A percentile compares a stretch with the other conserved stretches of the same genome.
Conservation (phyloP, 2,113 vertebrate species). For the Leptobrachium leishanense region DNA sequence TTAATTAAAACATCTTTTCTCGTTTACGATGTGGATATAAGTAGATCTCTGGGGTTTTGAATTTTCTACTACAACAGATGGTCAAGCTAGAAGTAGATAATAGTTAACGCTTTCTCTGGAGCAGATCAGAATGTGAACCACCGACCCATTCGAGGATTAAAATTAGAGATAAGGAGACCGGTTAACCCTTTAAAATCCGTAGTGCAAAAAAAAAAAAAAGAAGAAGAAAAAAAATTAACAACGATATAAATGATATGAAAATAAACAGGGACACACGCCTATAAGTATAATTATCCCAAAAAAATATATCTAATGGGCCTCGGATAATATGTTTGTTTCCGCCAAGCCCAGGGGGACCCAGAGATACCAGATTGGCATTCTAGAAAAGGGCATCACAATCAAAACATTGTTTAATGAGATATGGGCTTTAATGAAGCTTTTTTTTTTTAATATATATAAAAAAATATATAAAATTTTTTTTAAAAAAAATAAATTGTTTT, state of each 20-base stretch:
- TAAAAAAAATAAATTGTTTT: too few relatives aligned
- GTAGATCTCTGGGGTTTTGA: conserved; percentile 90
- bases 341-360: neutral
- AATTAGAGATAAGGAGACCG: conserved; percentile 81
- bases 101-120: conserved; percentile 87
- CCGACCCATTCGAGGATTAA: conserved; percentile 84
- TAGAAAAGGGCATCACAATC: neutral
- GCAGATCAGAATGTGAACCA: conserved; percentile 82
- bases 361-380: conserved; percentile 28
- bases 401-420: neutral
- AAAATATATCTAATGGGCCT: neutral
- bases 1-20: conserved; percentile 96
- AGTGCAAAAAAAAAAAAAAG: conserved; percentile 48
- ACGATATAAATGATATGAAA: too few relatives aligned
- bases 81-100: conserved; percentile 89
- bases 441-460: too few relatives aligned
- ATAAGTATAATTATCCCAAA: neutral
- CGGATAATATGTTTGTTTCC: neutral
- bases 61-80: conserved; percentile 94
- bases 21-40: conserved; percentile 92
- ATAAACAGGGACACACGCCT: neutral
- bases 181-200: conserved; percentile 75
- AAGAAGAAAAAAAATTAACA: too few relatives aligned
- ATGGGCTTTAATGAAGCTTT: neutral
- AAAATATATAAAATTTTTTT: too few relatives aligned